Conservation (phyloP, 2,797 vertebrate genomes). For the Percopsis omiscomaycus region DNA sequence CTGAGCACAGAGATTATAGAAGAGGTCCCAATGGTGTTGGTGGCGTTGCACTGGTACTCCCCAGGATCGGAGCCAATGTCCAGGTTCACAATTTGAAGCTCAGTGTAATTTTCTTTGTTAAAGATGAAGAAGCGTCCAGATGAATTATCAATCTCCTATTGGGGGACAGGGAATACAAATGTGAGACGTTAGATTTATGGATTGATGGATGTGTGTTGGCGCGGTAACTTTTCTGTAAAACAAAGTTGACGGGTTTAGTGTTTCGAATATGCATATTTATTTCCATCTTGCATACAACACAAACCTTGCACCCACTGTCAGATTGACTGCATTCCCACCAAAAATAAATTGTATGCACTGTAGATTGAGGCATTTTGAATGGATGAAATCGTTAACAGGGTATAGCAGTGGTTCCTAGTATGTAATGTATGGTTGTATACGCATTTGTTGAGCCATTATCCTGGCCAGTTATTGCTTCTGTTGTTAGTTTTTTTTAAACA, state of each 20-base stretch:
- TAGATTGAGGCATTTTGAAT: no score
- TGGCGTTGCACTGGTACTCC: slow-evolving; percentile 92
- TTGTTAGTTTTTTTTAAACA: no score
- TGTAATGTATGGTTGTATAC: no score
- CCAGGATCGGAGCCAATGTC: slow-evolving; percentile 89
- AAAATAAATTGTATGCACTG: no score
- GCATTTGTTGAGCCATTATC: no score
- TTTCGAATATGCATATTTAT: not conserved
- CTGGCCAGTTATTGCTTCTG: no score
- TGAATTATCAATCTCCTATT: slow-evolving; percentile 87
- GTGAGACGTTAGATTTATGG: not conserved
- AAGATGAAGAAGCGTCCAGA: slow-evolving; percentile 86
- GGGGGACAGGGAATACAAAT: not conserved
- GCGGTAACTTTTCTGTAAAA: not conserved
- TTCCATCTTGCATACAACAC: no score
- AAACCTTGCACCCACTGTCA: no score
- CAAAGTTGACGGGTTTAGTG: not conserved
- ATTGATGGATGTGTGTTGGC: not conserved
- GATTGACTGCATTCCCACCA: no score
- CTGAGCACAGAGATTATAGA: slow-evolving; percentile 84
- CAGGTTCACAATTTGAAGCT: slow-evolving; percentile 87
- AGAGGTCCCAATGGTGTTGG: slow-evolving; percentile 81
- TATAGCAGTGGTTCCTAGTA: no score
- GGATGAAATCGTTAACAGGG: no score
- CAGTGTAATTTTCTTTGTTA: slow-evolving; percentile 92